Evolutionary conservation across 2,888 invertebrate genomes (phyloP), one percentile per base, ranked within the genome.

Genomic region (Allygus modestus): DNA sequence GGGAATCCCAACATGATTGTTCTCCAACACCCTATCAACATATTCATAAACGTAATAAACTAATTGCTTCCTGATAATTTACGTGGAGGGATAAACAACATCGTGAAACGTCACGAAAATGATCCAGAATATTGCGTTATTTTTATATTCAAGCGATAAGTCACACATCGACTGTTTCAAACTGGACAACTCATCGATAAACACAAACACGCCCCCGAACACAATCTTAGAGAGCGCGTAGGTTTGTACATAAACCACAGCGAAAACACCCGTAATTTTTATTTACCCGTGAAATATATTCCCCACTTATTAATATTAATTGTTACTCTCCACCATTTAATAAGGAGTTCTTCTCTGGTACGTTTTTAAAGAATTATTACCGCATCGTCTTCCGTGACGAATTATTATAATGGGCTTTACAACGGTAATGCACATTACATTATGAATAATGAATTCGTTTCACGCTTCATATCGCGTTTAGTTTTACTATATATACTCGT

Each of bases 401-500:
- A 77, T 77, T 26, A 41, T 46, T 41, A 77, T 77, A 46, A 46
- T 46, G 15, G 75, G 15, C 51, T 12, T 28, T n/a, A 73, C 26
- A 65, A 65, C 75, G 75, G 75, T 77, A 77, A 43, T 26, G 71
- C 41, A 37, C 41, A 71, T 73, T 43, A 41, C 37, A 17, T n/a
- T 73, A n/a, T 41, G 73, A 65, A 65, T 65, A 65, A 65, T 65
- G 65, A 65, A 65, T 65, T 28, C 31, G 28, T 65, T 65, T 65
- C 65, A 65, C 31, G 65, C 65, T 28, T 58, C 4, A 65, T 65
- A 65, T 12, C 15, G 31, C 9, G 31, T 31, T 65, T 65, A 26
- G 31, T 20, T 65, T 65, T 31, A 23, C 58, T n/a, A 9, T 37
- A 37, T 37, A 4, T 37, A n/a, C 9, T 37, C 9, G 37, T 37